phyloP scores from a whole-genome alignment of 1,140 invertebrate species.

The Drosophila saltans region DNA sequence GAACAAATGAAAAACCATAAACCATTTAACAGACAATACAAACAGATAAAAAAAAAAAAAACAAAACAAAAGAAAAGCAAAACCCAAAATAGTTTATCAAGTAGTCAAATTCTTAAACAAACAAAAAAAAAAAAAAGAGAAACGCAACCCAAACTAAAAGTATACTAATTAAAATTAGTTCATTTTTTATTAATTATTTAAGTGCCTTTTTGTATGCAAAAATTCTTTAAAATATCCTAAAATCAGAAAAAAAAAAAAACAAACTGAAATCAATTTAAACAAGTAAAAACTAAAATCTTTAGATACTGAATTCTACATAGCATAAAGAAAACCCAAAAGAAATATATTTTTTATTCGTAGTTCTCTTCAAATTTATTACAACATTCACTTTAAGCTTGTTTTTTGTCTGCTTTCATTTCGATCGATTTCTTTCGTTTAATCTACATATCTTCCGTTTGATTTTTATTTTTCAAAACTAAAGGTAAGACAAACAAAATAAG shows the following conservation, averaged over 20 bases:
- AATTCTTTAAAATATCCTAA: conserved; percentile 11
- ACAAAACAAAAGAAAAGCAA: neutral
- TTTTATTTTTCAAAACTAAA: conserved; percentile 59
- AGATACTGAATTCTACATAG: conserved; percentile 74
- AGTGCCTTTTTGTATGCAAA: conserved; percentile 64
- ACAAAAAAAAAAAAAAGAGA: conserved; percentile 13
- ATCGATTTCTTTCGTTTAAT: conserved; percentile 33
- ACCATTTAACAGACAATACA: conserved; percentile 76
- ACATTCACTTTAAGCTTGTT: conserved; percentile 56
- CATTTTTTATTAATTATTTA: conserved; percentile 62
- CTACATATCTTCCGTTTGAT: conserved; percentile 50
- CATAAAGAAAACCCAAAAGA: conserved; percentile 47
- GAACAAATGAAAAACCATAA: conserved; percentile 54
- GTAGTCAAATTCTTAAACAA: conserved; percentile 38
- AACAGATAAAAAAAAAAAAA: conserved; percentile 26
- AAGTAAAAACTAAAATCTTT: conserved; percentile 27
- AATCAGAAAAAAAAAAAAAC: conserved; percentile 37
- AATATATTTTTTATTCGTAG: conserved; percentile 52
- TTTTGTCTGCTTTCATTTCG: conserved; percentile 36
- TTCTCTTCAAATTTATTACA: conserved; percentile 43
- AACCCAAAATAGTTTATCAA: conserved; percentile 38
- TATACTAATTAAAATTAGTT: conserved; percentile 33
- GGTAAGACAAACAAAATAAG: conserved; percentile 56
- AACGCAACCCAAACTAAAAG: conserved; percentile 26
- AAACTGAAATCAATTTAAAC: conserved; percentile 35